phyloP scores from a whole-genome alignment of 2,797 vertebrate genomes.

The Hemibagrus guttatus region DNA sequence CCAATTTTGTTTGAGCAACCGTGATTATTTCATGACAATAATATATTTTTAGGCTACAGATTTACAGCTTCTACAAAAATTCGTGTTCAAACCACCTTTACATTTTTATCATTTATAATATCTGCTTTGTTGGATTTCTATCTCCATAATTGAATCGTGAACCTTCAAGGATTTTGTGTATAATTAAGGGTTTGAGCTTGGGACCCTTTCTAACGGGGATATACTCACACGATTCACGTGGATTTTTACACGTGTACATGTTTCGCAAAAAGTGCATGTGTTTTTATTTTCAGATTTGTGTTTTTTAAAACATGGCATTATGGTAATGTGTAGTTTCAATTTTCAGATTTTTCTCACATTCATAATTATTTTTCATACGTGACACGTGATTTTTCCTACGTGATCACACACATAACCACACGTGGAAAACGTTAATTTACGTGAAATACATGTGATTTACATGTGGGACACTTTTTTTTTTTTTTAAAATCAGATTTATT shows the following conservation, averaged over 20 bases:
- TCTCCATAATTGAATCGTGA: background rate
- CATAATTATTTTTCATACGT: background rate
- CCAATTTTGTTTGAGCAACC: conserved; percentile 56
- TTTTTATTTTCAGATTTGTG: background rate
- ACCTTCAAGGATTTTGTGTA: background rate
- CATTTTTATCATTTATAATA: background rate
- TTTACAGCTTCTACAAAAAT: conserved; percentile 1
- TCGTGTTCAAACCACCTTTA: background rate
- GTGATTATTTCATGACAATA: conserved; percentile 12
- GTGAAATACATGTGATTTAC: background rate
- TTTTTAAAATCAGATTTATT: no score
- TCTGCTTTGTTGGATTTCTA: background rate
- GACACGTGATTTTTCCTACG: background rate
- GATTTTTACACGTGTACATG: background rate
- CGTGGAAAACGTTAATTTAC: background rate
- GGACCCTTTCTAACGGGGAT: background rate
- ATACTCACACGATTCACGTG: background rate
- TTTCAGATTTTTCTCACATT: background rate
- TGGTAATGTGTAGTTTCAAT: background rate
- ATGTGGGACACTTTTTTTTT: no score
- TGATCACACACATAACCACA: background rate
- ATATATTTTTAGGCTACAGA: background rate
- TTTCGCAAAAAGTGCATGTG: background rate
- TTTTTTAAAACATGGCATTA: background rate
- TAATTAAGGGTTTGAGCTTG: background rate